These are phyloP conservation scores for Acrossocheilus fasciatus DNA, from an alignment of 2,797 vertebrate species.

Conservation along the genomic window DNA sequence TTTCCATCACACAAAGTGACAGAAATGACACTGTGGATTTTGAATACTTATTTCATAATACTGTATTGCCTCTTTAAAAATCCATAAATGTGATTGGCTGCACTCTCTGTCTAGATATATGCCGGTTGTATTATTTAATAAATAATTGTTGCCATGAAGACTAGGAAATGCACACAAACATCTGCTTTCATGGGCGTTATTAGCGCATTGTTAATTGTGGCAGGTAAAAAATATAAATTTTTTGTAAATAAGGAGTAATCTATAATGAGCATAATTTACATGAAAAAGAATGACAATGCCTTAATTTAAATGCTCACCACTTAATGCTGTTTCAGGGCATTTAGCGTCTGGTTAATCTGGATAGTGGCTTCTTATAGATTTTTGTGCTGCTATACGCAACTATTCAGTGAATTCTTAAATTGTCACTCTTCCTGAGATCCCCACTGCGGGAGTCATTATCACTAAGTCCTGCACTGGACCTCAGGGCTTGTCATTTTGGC, in stretches of 20 bases:
- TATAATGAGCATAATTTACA: neutral
- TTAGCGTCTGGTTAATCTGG: neutral
- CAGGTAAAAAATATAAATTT: neutral
- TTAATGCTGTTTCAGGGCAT: neutral
- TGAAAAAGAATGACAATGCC: neutral
- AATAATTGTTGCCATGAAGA: neutral
- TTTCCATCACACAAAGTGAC: too few relatives aligned
- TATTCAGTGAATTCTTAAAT: neutral
- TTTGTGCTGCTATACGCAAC: neutral
- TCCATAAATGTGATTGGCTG: neutral
- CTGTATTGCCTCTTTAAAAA: neutral
- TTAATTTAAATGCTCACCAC: neutral
- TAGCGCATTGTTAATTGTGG: neutral
- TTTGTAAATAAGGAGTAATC: neutral
- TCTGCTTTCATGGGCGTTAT: neutral
- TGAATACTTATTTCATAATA: too few relatives aligned
- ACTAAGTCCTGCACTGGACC: neutral
- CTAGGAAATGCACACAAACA: neutral
- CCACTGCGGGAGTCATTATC: neutral
- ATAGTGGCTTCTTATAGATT: neutral
- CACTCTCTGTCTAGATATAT: neutral
- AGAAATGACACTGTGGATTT: too few relatives aligned
- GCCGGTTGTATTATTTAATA: neutral
- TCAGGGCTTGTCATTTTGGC: slow-evolving; percentile 15
- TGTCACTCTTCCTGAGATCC: slow-evolving; percentile 11